A percentile compares a stretch with the other conserved stretches of the same genome.
Conservation (phyloP, 2,797 vertebrate species). For the Muscicapa comitata region DNA sequence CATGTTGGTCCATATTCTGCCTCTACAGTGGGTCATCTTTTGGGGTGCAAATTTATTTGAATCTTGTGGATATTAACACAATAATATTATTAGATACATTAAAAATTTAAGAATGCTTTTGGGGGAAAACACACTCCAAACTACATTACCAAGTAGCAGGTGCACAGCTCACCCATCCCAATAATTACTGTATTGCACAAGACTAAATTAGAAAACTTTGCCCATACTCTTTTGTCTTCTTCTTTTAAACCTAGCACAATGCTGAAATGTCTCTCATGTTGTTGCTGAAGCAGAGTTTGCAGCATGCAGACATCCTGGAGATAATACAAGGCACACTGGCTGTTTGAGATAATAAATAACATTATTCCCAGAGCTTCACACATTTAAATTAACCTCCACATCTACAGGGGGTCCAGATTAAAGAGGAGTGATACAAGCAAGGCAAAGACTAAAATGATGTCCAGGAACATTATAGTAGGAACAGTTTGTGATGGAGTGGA, state of each 20-base stretch:
- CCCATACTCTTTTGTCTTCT: not conserved
- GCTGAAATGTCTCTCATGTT: not conserved
- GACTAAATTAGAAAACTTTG: not conserved
- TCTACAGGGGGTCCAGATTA: not conserved
- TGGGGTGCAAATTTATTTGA: not conserved
- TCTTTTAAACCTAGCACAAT: not conserved
- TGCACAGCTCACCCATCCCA: not conserved
- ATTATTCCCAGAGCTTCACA: not conserved
- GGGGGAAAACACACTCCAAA: not conserved
- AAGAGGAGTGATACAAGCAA: not conserved
- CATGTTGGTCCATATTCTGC: not conserved
- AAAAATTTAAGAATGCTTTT: not conserved
- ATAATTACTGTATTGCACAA: not conserved
- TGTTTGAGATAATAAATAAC: not conserved
- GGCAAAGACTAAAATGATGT: not conserved
- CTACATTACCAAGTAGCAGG: not conserved
- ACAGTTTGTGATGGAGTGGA: not conserved
- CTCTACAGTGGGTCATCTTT: not conserved
- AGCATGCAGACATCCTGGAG: rapidly evolving
- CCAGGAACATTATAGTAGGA: not conserved
- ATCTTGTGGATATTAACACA: not conserved
- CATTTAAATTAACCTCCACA: not conserved
- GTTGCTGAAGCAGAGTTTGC: not conserved
- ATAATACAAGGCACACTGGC: not conserved
- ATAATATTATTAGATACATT: not conserved